Conservation (phyloP, 2,113 vertebrate genomes). For the Sialia sialis region DNA sequence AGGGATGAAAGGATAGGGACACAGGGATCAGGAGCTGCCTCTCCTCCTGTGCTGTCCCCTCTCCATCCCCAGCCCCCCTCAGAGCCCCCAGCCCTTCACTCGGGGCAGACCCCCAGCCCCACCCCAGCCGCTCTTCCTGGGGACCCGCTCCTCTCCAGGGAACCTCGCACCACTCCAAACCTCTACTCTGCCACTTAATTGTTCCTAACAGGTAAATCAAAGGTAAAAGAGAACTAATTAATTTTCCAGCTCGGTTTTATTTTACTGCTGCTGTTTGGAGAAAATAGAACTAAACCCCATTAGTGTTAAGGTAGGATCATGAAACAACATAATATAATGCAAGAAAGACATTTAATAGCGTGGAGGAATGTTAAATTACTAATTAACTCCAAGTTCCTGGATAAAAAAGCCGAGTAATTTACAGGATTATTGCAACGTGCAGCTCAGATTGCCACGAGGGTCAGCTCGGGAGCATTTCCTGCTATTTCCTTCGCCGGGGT, state of each 20-base stretch:
- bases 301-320: conserved; percentile 87
- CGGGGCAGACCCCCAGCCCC: conserved; percentile 31
- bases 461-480: conserved; percentile 80
- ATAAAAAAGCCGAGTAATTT: conserved; percentile 84
- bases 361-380: conserved; percentile 86
- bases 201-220: conserved; percentile 84
- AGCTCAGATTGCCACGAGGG: conserved; percentile 79
- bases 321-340: conserved; percentile 88
- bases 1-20: too few relatives aligned
- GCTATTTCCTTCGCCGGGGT: conserved; percentile 51
- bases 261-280: conserved; percentile 85
- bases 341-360: conserved; percentile 88
- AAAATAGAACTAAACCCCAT: conserved; percentile 87
- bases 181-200: conserved; percentile 71
- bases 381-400: conserved; percentile 85
- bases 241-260: conserved; percentile 80
- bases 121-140: background rate
- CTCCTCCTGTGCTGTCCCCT: background rate
- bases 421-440: conserved; percentile 84
- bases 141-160: conserved; percentile 47
- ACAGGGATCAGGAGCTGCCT: background rate
- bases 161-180: conserved; percentile 64
- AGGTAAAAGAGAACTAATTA: conserved; percentile 84
- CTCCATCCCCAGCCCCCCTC: background rate
- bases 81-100: background rate